Evolutionary conservation across 1,140 invertebrate genomes (phyloP), one percentile per base, ranked within the genome.

Genomic region (Drosophila busckii): DNA sequence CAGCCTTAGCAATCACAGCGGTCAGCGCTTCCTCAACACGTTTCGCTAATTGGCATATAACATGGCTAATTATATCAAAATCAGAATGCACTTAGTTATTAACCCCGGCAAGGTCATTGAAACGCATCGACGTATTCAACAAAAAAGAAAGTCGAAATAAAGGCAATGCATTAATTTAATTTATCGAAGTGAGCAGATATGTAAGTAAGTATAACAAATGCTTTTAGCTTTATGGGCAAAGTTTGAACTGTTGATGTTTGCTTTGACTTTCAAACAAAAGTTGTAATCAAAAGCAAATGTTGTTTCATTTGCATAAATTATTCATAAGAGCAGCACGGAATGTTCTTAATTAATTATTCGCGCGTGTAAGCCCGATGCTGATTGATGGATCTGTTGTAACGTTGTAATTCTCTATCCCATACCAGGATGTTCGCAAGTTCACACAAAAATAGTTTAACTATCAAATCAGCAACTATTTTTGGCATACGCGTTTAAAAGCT

Each of bases 11-110:
- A 41, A 32, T n/a, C n/a, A n/a, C n/a, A n/a, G n/a, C n/a, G n/a
- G n/a, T n/a, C n/a, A n/a, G n/a, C 16, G 73, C 73, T 78, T 78
- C 73, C 73, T 82, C 68, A 50, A 82, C 68, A 69, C 50, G 59
- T 44, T n/a, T n/a, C 59, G 50, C 68, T 78, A 78, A 78, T 78
- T 78, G 73, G 73, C 59, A 78, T 78, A 78, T 78, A 82, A 68
- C 75, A 31, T 56, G 70, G 23, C 48, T 69, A 82, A 78, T 78
- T 78, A 80, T 78, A 65, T 80, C 64, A 73, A 40, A 50, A 44
- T 61, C 38, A 23, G 42, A 54, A 44, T 38, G 26, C 22, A 19
- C 22, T 49, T 35, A 41, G 40, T 38, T 48, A 56, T 48, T 46
- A 40, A 40, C 34, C 10, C 23, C 22, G 32, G 9, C n/a, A 60